Evolutionary conservation across 2,888 invertebrate genomes (phyloP), one percentile per base, ranked within the genome.

Genomic region (Polydrusus cervinus): DNA sequence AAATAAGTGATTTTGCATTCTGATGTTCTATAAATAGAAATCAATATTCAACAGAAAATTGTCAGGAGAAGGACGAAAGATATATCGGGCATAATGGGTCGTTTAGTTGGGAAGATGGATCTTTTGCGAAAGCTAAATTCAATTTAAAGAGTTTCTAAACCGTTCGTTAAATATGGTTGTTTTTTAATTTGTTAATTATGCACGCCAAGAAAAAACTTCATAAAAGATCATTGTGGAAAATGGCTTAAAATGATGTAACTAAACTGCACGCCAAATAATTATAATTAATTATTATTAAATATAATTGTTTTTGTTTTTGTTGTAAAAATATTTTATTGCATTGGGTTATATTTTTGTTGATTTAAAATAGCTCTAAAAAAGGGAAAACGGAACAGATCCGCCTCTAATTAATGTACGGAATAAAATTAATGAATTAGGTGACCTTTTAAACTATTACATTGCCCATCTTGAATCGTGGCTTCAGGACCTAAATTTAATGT

Each of bases 401-500:
- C n/a, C n/a, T n/a, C n/a, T n/a, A n/a, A n/a, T n/a, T n/a, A n/a
- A n/a, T n/a, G n/a, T n/a, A n/a, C n/a, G n/a, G n/a, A n/a, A n/a
- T n/a, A n/a, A n/a, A n/a, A n/a, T n/a, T n/a, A n/a, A n/a, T n/a
- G n/a, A n/a, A n/a, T n/a, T 7, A 30, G 14, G 16, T 64, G n/a
- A 69, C 34, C 18, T 16, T 47, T 60, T 60, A 69, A 30, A 16
- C 10, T 69, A 14, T 34, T 18, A 11, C 16, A 40, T 38, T 68
- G 18, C 49, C 18, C 57, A 34, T 18, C 34, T 20, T 14, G n/a
- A 14, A 20, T 69, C 60, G 60, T 61, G 61, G 51, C 70, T 69
- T 61, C 60, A 34, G 16, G 49, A 69, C 61, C 47, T 51, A 70
- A 70, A 70, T 70, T 70, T 70, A 49, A 70, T 61, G 51, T 61